Conservation (phyloP, 1,140 invertebrate genomes). For the Penaeus chinensis region DNA sequence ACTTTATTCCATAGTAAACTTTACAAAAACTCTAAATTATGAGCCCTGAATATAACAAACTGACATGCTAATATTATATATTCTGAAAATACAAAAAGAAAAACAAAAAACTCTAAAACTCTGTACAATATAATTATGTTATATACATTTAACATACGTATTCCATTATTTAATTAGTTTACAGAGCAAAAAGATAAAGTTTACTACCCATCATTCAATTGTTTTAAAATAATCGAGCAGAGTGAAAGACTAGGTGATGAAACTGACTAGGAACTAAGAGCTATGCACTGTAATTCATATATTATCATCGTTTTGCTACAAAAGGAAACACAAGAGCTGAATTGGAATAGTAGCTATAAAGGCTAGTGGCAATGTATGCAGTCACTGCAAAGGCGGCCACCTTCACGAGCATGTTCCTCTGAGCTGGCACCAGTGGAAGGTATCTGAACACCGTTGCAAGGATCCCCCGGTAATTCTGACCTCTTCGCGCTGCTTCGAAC, state of each 20-base stretch:
- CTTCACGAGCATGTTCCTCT: slow-evolving; percentile 3
- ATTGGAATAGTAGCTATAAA: slow-evolving; percentile 18
- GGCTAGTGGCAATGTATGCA: slow-evolving; percentile 16
- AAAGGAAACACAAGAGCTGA: slow-evolving; percentile 7
- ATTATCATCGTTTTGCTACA: slow-evolving; percentile 4
- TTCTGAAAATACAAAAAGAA: no score
- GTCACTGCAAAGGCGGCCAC: slow-evolving; percentile 3
- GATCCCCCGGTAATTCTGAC: neutral
- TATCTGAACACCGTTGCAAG: neutral
- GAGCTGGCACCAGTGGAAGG: slow-evolving; percentile 1
- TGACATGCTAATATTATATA: no score
- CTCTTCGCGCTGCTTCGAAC: slow-evolving; percentile 9
- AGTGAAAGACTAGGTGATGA: slow-evolving; percentile 27
- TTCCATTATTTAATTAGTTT: no score
- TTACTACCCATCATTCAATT: no score
- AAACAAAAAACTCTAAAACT: no score
- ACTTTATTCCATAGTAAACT: no score
- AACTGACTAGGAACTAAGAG: slow-evolving; percentile 13
- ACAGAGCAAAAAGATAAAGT: no score
- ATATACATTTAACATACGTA: no score
- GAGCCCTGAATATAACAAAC: no score
- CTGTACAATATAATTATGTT: no score
- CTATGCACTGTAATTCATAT: neutral
- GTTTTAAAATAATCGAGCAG: neutral
- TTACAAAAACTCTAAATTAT: no score